Base-by-base conservation (phyloP, 1,140 invertebrate species). In the Phenacoccus solenopsis region DNA sequence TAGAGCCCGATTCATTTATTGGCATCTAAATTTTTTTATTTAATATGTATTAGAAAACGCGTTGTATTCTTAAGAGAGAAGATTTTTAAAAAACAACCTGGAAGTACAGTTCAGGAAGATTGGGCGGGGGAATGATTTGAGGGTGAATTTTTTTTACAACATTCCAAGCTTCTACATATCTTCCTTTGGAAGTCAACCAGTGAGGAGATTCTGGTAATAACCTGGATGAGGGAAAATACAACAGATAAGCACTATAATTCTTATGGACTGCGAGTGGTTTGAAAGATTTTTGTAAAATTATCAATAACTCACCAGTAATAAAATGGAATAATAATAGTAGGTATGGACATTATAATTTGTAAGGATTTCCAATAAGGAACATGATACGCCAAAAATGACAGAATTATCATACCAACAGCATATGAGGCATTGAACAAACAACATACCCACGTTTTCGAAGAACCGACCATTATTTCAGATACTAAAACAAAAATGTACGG, bases 391-490 rank as follows among this genome's bases (percentile, higher is more conserved):
- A 83, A 70, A 13, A 81, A 73, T 0, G 84, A 78, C 16, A 85
- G 72, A 4, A 84, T 70, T 13, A 84, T 78, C 72, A 80, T 80
- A 59, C 85, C 85, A 38, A 83, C 67, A 0, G 84, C 80, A 76
- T 84, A 86, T 13, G 83, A 82, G 30, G 80, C 78, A 64, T 82
- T 81, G 74, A 81, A 84, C 12, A 83, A 80, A 68, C 86, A 82
- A 0, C 84, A 86, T 78, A 86, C 82, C 75, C 83, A 81, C 1
- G 84, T 83, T 70, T 87, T 80, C 74, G 83, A 82, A 68, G 82
- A 81, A 20, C 83, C 78, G 64, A 82, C 81, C 12, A 86, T 81
- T 70, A 84, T 81, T 76, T 89, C 87, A 30, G 85, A 82, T 71
- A 87, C 86, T 87, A 73, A 16, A 49, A 49, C 38, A 49, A 7